phyloP scores from a whole-genome alignment of 2,888 invertebrate genomes.

The Germaria angustata region DNA sequence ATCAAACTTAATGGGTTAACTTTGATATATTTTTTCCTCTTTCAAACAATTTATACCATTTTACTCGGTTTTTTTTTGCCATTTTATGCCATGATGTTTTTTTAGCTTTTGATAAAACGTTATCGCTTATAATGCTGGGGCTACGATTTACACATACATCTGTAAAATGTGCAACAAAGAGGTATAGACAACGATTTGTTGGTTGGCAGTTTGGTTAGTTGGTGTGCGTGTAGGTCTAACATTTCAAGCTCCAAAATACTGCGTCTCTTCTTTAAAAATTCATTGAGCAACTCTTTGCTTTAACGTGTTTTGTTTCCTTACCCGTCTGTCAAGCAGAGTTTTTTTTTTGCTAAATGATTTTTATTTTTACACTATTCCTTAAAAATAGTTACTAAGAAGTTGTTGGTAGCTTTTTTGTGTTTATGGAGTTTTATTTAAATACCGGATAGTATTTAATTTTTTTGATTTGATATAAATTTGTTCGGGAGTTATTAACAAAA shows the following conservation, averaged over 20 bases:
- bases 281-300: neutral
- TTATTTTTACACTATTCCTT: neutral
- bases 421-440: neutral
- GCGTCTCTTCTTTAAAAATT: slow-evolving; percentile 20
- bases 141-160: slow-evolving; percentile 36
- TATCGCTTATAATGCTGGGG: slow-evolving; percentile 45
- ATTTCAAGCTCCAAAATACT: neutral
- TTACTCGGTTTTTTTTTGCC: neutral
- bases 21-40: slow-evolving; percentile 1
- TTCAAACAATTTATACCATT: neutral
- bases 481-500: slow-evolving; percentile 45
- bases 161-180: no score
- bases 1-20: slow-evolving; percentile 19
- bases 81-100: slow-evolving; percentile 43
- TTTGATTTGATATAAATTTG: slow-evolving; percentile 72
- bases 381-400: neutral
- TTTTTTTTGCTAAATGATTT: neutral
- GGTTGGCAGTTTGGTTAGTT: slow-evolving; percentile 3
- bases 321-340: neutral
- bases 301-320: neutral
- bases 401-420: neutral
- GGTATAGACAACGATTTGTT: no score
- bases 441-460: slow-evolving; percentile 77
- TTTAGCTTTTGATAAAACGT: slow-evolving; percentile 56
- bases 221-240: neutral